phyloP scores from a whole-genome alignment of 1,140 invertebrate species.

The Saxidomus purpurata region DNA sequence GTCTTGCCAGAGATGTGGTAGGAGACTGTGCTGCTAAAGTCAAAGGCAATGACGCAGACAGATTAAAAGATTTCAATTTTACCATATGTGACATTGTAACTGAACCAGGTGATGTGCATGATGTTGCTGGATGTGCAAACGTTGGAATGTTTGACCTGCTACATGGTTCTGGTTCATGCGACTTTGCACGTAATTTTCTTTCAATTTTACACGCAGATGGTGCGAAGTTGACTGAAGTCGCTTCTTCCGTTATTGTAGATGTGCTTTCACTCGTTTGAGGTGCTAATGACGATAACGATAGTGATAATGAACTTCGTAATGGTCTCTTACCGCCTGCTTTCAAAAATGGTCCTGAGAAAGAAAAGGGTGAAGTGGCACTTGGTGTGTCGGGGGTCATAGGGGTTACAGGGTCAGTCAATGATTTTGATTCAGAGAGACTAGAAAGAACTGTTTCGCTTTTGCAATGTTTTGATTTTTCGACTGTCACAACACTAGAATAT shows the following conservation, averaged over 20 bases:
- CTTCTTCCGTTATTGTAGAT: background rate
- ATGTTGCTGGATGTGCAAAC: background rate
- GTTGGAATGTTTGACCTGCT: conserved; percentile 47
- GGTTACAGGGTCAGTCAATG: conserved; percentile 13
- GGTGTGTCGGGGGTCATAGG: conserved; percentile 28
- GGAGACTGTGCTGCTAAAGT: conserved; percentile 81
- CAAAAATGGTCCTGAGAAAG: conserved; percentile 41
- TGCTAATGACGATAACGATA: conserved; percentile 46
- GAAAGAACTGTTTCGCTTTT: conserved; percentile 16
- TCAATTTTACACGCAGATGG: conserved; percentile 61
- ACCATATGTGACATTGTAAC: conserved; percentile 53
- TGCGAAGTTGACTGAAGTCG: conserved; percentile 1
- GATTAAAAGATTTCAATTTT: conserved; percentile 51
- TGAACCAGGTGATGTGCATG: conserved; percentile 2
- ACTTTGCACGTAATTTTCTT: conserved; percentile 31
- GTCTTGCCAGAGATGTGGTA: conserved; percentile 85
- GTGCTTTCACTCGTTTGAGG: background rate
- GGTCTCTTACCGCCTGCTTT: conserved; percentile 60
- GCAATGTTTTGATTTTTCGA: conserved; percentile 52
- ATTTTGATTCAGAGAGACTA: conserved; percentile 54
- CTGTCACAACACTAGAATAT: conserved; percentile 59
- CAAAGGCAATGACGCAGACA: conserved; percentile 44
- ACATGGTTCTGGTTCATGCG: background rate
- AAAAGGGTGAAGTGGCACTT: conserved; percentile 46
- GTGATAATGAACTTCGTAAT: conserved; percentile 47